Percentiles rank a stretch among this genome's conserved stretches.
Conservation (phyloP, 1,140 invertebrate species). For the Papilio glaucus region DNA sequence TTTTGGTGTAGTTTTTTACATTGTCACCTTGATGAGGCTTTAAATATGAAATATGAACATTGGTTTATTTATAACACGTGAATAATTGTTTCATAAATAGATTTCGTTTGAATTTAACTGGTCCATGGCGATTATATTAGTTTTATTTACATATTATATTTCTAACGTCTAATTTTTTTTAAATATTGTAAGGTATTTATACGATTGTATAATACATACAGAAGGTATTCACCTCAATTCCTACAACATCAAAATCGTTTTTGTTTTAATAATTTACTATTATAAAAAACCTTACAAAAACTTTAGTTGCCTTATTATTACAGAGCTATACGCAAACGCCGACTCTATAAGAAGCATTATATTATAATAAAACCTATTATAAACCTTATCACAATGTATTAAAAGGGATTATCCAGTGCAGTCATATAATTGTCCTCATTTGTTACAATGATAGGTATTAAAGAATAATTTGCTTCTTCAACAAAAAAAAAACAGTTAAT, state of each 20-base stretch:
- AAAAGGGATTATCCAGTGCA: neutral
- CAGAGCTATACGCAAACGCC: neutral
- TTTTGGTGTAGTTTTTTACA: slow-evolving; percentile 27
- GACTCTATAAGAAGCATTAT: neutral
- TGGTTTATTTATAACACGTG: slow-evolving; percentile 12
- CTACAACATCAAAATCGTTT: neutral
- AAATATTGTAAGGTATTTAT: too few species aligned
- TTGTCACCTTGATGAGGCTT: slow-evolving; percentile 16
- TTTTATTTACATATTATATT: too few species aligned
- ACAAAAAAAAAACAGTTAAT: slow-evolving; percentile 20
- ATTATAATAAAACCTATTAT: neutral
- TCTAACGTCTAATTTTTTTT: too few species aligned
- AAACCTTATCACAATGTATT: slow-evolving; percentile 1
- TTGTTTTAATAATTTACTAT: neutral
- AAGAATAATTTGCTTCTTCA: slow-evolving; percentile 28
- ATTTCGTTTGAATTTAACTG: neutral
- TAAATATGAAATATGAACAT: slow-evolving; percentile 25
- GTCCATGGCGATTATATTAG: neutral
- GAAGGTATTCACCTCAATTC: neutral
- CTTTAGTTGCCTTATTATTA: slow-evolving; percentile 13
- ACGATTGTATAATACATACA: neutral
- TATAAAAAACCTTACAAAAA: slow-evolving; percentile 10
- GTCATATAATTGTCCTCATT: neutral
- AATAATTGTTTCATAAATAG: slow-evolving; percentile 26
- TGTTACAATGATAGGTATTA: slow-evolving; percentile 29